Evolutionary conservation across 1,140 invertebrate genomes (phyloP), one percentile per base, ranked within the genome.

Genomic region (Oryctes rhinoceros): DNA sequence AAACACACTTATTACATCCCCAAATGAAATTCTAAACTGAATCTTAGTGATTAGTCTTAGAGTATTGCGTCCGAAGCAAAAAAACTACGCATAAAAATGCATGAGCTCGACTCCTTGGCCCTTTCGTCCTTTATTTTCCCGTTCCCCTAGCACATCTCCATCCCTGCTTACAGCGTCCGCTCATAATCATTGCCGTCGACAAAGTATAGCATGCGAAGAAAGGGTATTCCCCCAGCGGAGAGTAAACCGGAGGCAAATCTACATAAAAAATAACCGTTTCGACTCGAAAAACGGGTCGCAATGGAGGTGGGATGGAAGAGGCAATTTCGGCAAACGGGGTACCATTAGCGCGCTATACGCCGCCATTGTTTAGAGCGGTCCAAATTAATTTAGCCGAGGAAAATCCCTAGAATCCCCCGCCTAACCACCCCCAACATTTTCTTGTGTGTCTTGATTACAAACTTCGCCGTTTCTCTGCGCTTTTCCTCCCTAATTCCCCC

Each of bases 401-500:
- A 10, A n/a, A 20, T 15, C 53, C 20, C 65, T 24, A 24, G 6
- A 24, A 24, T 71, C 11, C 65, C 65, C 5, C 65, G 1, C 35
- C 62, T 5, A 6, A 10, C 24, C 2, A 15, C 5, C 62, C 62
- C 24, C 20, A 15, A 30, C 9, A 15, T 71, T 24, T 24, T 30
- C 65, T 35, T 71, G 65, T 71, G 65, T 71, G 65, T 71, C 65
- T 71, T 71, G 65, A 71, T 71, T 71, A 71, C 65, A 71, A 71
- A 71, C 65, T 37, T 37, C 65, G 65, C 65, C 65, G 15, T 59
- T 59, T 59, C 53, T 59, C 13, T 6, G 53, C n/a, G n/a, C 15
- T 59, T 59, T 59, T 6, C 18, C 39, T 6, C 18, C 39, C 18
- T 3, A 18, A n/a, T n/a, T 59, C 15, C 15, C 53, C 53, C 53